A percentile compares a stretch with the other conserved stretches of the same genome.
These are phyloP conservation scores for Albula goreensis DNA, from an alignment of 2,113 vertebrate genomes.

Conservation along the genomic window DNA sequence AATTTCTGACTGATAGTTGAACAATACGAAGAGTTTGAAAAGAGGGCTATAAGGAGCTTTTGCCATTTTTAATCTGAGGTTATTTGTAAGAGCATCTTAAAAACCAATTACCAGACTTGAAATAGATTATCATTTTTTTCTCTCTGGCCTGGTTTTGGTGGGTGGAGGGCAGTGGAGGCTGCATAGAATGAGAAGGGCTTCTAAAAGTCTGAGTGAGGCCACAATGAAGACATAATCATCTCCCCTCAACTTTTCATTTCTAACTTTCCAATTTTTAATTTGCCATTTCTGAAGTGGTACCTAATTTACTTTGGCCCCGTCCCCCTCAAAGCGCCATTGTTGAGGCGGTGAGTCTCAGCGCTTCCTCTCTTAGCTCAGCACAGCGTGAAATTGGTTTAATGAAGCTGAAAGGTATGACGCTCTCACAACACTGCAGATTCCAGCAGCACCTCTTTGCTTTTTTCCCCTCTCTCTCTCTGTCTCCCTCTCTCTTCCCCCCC, in stretches of 20 bases:
- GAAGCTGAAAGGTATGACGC: constrained; percentile 99
- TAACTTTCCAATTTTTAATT: constrained; percentile 84
- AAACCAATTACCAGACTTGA: constrained; percentile 81
- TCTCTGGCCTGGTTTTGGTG: constrained; percentile 53
- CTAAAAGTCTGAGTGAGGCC: constrained; percentile 67
- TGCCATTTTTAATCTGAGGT: constrained; percentile 63
- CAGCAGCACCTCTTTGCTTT: constrained; percentile 80
- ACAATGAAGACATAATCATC: constrained; percentile 84
- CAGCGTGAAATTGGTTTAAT: constrained; percentile 99
- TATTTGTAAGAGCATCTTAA: constrained; percentile 72
- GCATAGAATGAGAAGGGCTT: constrained; percentile 66
- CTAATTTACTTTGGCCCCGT: constrained; percentile 96
- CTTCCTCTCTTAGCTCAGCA: constrained; percentile 99
- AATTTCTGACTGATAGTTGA: constrained; percentile 69
- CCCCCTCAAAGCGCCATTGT: constrained; percentile 98
- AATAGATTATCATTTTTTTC: constrained; percentile 75
- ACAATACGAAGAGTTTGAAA: constrained; percentile 73
- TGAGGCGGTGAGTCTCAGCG: constrained; percentile 85
- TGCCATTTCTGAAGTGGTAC: constrained; percentile 96
- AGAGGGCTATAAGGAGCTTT: constrained; percentile 57
- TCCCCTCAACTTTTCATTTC: constrained; percentile 78
- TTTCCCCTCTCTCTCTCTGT: not conserved
- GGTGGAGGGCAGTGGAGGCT: constrained; percentile 61
- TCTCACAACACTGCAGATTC: constrained; percentile 97
- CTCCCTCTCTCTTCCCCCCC: not conserved